A percentile compares a stretch with the other conserved stretches of the same genome.
These are phyloP conservation scores for Zosterops borbonicus DNA, from an alignment of 2,113 vertebrate genomes.

Conservation along the genomic window DNA sequence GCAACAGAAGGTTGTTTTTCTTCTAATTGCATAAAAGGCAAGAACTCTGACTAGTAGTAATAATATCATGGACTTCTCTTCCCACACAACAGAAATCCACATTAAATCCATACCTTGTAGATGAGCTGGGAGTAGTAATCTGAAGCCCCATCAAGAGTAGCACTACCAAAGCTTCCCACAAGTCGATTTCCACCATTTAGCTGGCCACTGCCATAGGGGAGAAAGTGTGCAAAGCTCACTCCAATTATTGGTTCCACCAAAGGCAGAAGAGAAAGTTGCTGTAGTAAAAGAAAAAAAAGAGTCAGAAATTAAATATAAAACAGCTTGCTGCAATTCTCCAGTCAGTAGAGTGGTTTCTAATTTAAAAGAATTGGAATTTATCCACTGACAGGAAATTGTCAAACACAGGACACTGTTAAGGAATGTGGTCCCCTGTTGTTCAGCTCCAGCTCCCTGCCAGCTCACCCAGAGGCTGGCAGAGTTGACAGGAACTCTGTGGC, in stretches of 20 bases:
- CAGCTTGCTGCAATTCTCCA: neutral
- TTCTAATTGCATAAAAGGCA: neutral
- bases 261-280: constrained; percentile 93
- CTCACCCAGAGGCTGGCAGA: neutral
- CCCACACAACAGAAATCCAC: neutral
- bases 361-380: neutral
- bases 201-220: constrained; percentile 88
- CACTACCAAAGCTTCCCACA: constrained; percentile 90
- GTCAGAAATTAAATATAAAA: constrained; percentile 10
- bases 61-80: neutral
- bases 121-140: constrained; percentile 98
- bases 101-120: constrained; percentile 79
- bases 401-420: neutral
- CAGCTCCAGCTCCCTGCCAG: neutral
- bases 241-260: constrained; percentile 94
- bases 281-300: constrained; percentile 18
- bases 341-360: neutral
- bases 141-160: constrained; percentile 87
- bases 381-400: neutral
- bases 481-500: neutral
- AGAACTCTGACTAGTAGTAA: neutral
- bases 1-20: neutral
- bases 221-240: constrained; percentile 91
- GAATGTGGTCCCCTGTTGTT: neutral
- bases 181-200: constrained; percentile 86